phyloP scores from a whole-genome alignment of 1,140 invertebrate genomes.

The Acromyrmex charruanus region DNA sequence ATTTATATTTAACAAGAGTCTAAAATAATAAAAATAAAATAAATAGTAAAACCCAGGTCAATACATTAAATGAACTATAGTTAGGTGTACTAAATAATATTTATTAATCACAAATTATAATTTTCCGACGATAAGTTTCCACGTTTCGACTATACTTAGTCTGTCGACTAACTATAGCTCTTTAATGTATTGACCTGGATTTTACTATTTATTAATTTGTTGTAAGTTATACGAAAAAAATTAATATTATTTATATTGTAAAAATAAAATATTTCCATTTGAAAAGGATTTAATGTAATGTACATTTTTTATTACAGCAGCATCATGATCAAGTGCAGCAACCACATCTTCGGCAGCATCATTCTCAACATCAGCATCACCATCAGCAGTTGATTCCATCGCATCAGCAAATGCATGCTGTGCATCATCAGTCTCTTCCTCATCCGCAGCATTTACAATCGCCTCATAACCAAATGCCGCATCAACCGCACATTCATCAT shows the following conservation, averaged over 20 bases:
- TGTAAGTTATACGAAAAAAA: too few species aligned
- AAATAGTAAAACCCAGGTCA: too few species aligned
- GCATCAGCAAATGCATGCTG: slow-evolving; percentile 68
- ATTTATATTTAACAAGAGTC: not conserved
- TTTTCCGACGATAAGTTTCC: too few species aligned
- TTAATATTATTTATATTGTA: too few species aligned
- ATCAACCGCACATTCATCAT: slow-evolving; percentile 78
- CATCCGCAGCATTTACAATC: slow-evolving; percentile 71
- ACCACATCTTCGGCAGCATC: slow-evolving; percentile 72
- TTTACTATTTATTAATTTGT: too few species aligned
- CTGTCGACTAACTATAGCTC: too few species aligned
- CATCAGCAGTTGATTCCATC: slow-evolving; percentile 70
- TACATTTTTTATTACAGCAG: slow-evolving; percentile 65
- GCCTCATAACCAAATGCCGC: slow-evolving; percentile 75
- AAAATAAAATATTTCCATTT: not conserved
- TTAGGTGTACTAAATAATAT: too few species aligned
- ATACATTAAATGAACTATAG: too few species aligned
- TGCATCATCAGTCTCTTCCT: slow-evolving; percentile 70
- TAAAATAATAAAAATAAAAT: not conserved
- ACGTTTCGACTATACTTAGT: too few species aligned
- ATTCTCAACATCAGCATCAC: slow-evolving; percentile 73
- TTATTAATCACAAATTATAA: too few species aligned
- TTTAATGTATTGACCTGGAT: too few species aligned
- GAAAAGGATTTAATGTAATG: not conserved
- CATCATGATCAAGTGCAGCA: slow-evolving; percentile 77